Evolutionary conservation across 2,113 vertebrate genomes (phyloP).

Genomic region (Seriola rivoliana): DNA sequence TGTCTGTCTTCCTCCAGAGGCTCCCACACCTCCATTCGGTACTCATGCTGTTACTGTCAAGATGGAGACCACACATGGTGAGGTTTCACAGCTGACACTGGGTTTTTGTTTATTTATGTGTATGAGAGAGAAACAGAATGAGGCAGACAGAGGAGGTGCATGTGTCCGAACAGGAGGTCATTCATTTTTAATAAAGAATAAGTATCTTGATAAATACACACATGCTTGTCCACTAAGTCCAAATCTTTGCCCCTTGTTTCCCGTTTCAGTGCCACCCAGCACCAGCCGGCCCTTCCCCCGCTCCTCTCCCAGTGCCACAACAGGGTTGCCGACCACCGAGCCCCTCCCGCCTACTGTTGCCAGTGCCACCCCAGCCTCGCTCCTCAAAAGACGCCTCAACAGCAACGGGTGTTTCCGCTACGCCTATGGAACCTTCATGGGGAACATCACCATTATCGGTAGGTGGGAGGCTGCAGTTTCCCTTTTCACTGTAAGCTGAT

Average conservation of each 20-base stretch:
- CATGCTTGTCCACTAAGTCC: neutral
- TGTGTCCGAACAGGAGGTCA: neutral
- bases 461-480: slow-evolving; percentile 12
- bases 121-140: neutral
- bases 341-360: slow-evolving; percentile 45
- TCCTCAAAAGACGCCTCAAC: slow-evolving; percentile 40
- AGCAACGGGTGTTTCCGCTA: slow-evolving; percentile 86
- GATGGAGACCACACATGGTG: slow-evolving; percentile 74
- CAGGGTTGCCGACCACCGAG: slow-evolving; percentile 65
- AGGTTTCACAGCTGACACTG: slow-evolving; percentile 28
- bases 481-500: neutral
- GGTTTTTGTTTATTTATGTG: neutral
- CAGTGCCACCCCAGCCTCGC: slow-evolving; percentile 40
- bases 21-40: slow-evolving; percentile 52
- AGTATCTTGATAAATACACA: neutral
- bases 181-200: neutral
- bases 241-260: neutral
- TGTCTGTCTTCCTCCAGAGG: slow-evolving; percentile 53
- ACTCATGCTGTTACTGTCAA: slow-evolving; percentile 67
- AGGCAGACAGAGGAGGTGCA: neutral
- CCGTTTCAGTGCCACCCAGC: slow-evolving; percentile 47
- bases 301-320: slow-evolving; percentile 21
- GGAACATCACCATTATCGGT: slow-evolving; percentile 88
- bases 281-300: slow-evolving; percentile 37
- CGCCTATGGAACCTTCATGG: slow-evolving; percentile 86